Base-by-base conservation (phyloP, 2,888 invertebrate genomes). In the Erebia palarica region DNA sequence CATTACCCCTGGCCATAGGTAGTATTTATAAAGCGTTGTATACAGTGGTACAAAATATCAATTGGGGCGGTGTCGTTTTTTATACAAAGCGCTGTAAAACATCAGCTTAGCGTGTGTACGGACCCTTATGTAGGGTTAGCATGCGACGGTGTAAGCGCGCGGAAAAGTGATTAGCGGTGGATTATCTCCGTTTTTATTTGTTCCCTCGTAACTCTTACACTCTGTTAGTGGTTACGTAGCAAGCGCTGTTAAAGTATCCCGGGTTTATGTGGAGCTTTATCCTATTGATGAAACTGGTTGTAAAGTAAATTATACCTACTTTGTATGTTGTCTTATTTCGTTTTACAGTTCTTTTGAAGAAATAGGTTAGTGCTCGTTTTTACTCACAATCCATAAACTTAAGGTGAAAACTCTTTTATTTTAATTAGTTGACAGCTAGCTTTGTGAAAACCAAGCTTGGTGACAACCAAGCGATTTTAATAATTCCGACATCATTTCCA, bases 21-120 rank as follows among this genome's bases (percentile, higher is more conserved):
- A n/a, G 60, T 68, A 61, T 68, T 68, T 68, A 83, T 81, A 82
- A 78, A 78, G 77, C 76, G 77, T 75, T 76, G 77, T 80, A 83
- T 82, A 83, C 87, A 88, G 87, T 86, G 87, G 90, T 90, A 85
- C 79, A 84, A 89, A 91, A 90, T 92, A 92, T 92, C 92, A 92
- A 92, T 92, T 90, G 90, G 86, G 86, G 80, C 79, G 81, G 79
- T 91, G 85, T 87, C 85, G 86, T 87, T 91, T 91, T 91, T 91
- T 91, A 89, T 87, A 86, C 84, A 76, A 78, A 82, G 81, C 84
- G 80, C 85, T 89, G 91, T 90, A 89, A 87, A 91, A 91, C 92
- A 90, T 86, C 81, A 81, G 78, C 79, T 77, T 92, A 80, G 92
- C 92, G 92, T 92, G 92, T 87, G 85, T 73, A 75, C 64, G 3